Conservation (phyloP, 2,797 vertebrate species). For the Streptopelia turtur region DNA sequence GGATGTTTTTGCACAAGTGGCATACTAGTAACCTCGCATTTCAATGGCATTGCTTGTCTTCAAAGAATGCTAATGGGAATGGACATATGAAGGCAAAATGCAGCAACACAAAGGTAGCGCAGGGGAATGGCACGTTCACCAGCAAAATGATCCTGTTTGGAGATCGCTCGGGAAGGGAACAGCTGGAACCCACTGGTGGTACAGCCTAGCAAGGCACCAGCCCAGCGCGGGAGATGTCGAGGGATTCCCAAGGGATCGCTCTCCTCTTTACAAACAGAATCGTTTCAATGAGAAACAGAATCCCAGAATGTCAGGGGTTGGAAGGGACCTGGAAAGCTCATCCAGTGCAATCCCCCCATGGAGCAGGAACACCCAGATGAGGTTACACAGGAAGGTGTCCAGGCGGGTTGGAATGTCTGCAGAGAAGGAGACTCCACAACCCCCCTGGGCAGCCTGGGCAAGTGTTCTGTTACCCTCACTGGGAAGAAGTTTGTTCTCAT, state of each 20-base stretch:
- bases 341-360: too few species aligned
- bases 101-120: neutral
- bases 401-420: too few species aligned
- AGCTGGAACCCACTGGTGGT: neutral
- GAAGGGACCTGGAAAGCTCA: too few species aligned
- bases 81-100: accelerated
- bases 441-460: too few species aligned
- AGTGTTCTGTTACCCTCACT: too few species aligned
- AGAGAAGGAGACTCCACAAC: too few species aligned
- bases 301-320: too few species aligned
- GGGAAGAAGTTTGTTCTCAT: too few species aligned
- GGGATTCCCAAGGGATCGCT: neutral
- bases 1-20: neutral
- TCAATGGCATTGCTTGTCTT: neutral
- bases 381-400: too few species aligned
- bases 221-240: accelerated
- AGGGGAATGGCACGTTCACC: accelerated
- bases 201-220: neutral
- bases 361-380: too few species aligned
- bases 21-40: neutral
- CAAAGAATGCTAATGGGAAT: accelerated
- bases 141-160: neutral
- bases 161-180: neutral
- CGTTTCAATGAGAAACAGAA: neutral
- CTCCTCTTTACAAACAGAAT: neutral